Evolutionary conservation across 37 sponge, comb jelly and placozoan species (phyloP).

Genomic region (Aplysina aerophoba): DNA sequence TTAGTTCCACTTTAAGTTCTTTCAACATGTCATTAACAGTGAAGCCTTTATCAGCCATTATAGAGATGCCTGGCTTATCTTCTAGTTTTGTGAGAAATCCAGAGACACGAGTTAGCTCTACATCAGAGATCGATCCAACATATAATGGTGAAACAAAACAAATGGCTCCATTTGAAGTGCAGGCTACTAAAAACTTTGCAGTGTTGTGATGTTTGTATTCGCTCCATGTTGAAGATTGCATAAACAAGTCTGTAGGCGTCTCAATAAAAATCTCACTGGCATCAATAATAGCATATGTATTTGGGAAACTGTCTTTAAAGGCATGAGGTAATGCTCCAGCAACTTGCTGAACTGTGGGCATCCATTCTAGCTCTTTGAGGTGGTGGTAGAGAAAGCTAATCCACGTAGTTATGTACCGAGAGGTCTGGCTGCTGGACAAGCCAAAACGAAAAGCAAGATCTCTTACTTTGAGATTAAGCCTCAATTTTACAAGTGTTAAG

Average conservation of each 20-base stretch:
- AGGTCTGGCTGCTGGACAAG: not conserved
- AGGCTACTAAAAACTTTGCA: not conserved
- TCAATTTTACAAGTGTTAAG: slow-evolving; percentile 3
- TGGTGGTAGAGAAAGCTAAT: slow-evolving; percentile 41
- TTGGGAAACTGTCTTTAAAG: slow-evolving; percentile 26
- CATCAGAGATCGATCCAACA: too few relatives aligned
- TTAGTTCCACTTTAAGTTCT: too few relatives aligned
- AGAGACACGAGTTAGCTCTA: too few relatives aligned
- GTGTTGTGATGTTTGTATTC: slow-evolving; percentile 40
- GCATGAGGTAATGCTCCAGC: slow-evolving; percentile 36
- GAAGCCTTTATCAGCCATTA: too few relatives aligned
- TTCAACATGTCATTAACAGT: too few relatives aligned
- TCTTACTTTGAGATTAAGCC: not conserved
- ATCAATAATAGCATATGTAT: slow-evolving; percentile 50
- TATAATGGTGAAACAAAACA: too few relatives aligned
- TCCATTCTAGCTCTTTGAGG: slow-evolving; percentile 43
- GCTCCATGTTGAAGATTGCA: slow-evolving; percentile 31
- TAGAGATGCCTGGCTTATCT: too few relatives aligned
- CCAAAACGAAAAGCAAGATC: slow-evolving; percentile 25
- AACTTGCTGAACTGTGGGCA: slow-evolving; percentile 41
- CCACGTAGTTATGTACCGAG: slow-evolving; percentile 40
- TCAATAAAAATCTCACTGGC: slow-evolving; percentile 37
- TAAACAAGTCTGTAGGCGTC: slow-evolving; percentile 30
- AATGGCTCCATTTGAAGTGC: too few relatives aligned
- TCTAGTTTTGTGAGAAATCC: too few relatives aligned